Percentiles rank a stretch among this genome's conserved stretches.
These are phyloP conservation scores for Drosophila stalkeri DNA, from an alignment of 2,888 invertebrate genomes.

Conservation along the genomic window DNA sequence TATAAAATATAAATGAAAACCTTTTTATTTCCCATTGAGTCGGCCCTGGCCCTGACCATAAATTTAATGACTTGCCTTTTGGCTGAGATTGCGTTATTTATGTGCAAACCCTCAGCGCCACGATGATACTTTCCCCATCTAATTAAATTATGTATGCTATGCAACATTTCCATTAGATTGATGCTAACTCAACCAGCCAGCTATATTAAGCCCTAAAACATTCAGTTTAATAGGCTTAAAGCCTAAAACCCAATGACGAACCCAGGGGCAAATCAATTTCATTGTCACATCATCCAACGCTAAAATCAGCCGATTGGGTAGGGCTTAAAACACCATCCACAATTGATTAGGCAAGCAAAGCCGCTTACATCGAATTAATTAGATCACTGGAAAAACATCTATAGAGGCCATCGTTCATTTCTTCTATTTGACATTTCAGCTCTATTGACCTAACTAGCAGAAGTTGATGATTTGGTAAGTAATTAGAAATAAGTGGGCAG, in stretches of 20 bases:
- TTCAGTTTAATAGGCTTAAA: conserved; percentile 57
- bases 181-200: conserved; percentile 21
- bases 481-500: not conserved
- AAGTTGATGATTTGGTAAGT: not conserved
- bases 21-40: conserved; percentile 64
- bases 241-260: conserved; percentile 3
- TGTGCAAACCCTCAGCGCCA: conserved; percentile 31
- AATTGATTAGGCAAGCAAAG: conserved; percentile 42
- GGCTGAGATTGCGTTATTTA: conserved; percentile 75
- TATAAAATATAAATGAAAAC: conserved; percentile 63
- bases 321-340: conserved; percentile 25
- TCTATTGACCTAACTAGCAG: not conserved
- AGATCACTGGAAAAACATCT: conserved; percentile 24
- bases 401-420: conserved; percentile 8
- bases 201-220: conserved; percentile 26
- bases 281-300: conserved; percentile 34
- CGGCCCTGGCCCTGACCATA: conserved; percentile 58
- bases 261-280: conserved; percentile 26
- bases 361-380: conserved; percentile 64
- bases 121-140: conserved; percentile 36
- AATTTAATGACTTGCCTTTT: conserved; percentile 73
- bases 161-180: conserved; percentile 36
- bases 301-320: conserved; percentile 5
- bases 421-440: conserved; percentile 3
- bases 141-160: conserved; percentile 68